phyloP scores from a whole-genome alignment of 1,140 invertebrate species.

The Dreissena rostriformis region DNA sequence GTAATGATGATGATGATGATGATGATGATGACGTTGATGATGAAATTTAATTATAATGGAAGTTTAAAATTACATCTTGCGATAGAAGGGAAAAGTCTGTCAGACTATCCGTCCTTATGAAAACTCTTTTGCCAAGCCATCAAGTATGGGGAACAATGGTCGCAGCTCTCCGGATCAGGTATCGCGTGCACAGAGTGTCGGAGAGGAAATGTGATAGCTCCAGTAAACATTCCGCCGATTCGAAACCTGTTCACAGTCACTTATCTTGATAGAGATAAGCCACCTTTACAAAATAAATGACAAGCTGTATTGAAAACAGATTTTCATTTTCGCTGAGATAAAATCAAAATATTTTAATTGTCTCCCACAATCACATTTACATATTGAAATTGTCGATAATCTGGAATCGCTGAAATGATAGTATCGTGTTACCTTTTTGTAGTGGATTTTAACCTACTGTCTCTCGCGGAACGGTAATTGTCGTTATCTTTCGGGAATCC shows the following conservation, averaged over 20 bases:
- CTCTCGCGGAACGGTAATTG: background rate
- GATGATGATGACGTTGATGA: no score
- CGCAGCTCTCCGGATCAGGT: background rate
- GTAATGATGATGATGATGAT: no score
- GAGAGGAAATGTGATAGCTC: no score
- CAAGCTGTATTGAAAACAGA: conserved; percentile 26
- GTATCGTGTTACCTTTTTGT: conserved; percentile 33
- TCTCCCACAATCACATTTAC: conserved; percentile 10
- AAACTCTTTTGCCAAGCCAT: no score
- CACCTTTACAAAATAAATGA: conserved; percentile 31
- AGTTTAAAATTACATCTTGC: no score
- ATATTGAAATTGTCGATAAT: conserved; percentile 17
- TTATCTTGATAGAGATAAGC: conserved; percentile 21
- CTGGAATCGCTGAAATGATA: conserved; percentile 6
- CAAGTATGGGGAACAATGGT: no score
- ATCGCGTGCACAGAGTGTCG: no score
- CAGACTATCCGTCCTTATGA: no score
- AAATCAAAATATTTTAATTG: conserved; percentile 47
- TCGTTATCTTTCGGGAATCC: background rate
- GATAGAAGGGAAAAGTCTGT: no score
- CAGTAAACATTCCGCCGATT: no score
- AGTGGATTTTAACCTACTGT: background rate
- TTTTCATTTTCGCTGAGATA: conserved; percentile 38
- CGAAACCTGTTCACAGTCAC: no score
- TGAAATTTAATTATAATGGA: no score